These are phyloP conservation scores for Leptopilina boulardi DNA, from an alignment of 1,140 invertebrate genomes.

Conservation along the genomic window DNA sequence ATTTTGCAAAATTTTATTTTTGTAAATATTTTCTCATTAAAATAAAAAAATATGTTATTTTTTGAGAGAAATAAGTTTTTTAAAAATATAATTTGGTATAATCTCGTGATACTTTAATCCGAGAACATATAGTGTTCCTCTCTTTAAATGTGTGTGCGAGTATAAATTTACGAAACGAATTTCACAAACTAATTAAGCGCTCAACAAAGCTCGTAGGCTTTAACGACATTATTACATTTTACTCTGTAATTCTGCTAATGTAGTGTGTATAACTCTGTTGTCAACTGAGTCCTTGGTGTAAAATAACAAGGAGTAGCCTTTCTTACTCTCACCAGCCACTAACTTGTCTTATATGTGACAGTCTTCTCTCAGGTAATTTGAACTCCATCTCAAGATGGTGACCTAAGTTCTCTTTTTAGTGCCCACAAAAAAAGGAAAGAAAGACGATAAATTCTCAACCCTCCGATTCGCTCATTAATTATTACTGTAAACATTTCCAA, in stretches of 20 bases:
- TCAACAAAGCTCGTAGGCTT: slow-evolving; percentile 5
- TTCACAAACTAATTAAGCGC: slow-evolving; percentile 9
- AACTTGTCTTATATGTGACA: not conserved
- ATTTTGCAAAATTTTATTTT: not conserved
- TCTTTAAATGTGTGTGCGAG: not conserved
- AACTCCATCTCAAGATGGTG: not conserved
- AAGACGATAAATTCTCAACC: not conserved
- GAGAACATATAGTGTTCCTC: not conserved
- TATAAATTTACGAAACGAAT: not conserved
- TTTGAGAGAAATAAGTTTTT: too few relatives aligned
- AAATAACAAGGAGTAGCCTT: slow-evolving; percentile 13
- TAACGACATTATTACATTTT: slow-evolving; percentile 1
- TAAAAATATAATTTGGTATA: not conserved
- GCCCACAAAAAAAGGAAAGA: not conserved
- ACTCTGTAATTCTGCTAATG: slow-evolving; percentile 4
- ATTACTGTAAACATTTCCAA: not conserved
- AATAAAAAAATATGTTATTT: too few relatives aligned
- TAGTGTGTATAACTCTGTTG: not conserved
- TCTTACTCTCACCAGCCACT: not conserved
- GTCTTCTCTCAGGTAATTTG: not conserved
- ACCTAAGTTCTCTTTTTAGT: not conserved
- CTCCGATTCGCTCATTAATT: not conserved
- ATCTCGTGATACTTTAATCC: not conserved
- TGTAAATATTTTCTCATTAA: too few relatives aligned
- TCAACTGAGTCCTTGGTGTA: not conserved